phyloP scores from a whole-genome alignment of 2,888 invertebrate species.

The Gari tellinella region DNA sequence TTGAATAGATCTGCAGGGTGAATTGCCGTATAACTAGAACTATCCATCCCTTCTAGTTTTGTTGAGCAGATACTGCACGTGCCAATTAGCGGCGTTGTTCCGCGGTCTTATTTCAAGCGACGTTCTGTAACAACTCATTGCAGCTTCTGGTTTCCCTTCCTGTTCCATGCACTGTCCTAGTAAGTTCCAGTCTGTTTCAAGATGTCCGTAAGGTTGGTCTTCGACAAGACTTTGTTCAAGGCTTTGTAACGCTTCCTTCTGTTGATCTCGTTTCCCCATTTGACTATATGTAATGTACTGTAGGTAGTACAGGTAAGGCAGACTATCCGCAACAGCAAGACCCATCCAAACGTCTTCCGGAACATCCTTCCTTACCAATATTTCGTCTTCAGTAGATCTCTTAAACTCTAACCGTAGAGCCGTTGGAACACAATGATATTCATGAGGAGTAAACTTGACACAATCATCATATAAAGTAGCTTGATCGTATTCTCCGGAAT shows the following conservation, averaged over 20 bases:
- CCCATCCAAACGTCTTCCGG: slow-evolving; percentile 9
- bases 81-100: slow-evolving; percentile 25
- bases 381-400: neutral
- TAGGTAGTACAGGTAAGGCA: slow-evolving; percentile 24
- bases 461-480: no score
- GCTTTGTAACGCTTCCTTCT: neutral
- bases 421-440: neutral
- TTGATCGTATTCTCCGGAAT: no score
- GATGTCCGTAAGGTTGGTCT: neutral
- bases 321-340: slow-evolving; percentile 8
- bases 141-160: slow-evolving; percentile 2
- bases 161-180: slow-evolving; percentile 19
- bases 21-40: no score
- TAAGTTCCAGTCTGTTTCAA: slow-evolving; percentile 19
- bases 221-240: neutral
- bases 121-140: slow-evolving; percentile 8
- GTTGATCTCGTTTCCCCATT: slow-evolving; percentile 4
- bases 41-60: no score
- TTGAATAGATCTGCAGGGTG: no score
- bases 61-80: no score
- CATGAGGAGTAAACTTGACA: no score
- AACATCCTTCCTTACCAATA: neutral
- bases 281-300: slow-evolving; percentile 25
- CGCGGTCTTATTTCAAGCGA: slow-evolving; percentile 5
- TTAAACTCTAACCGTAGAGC: slow-evolving; percentile 9